Evolutionary conservation across 2,888 invertebrate species (phyloP).

Genomic region (Agriopis aurantiaria): DNA sequence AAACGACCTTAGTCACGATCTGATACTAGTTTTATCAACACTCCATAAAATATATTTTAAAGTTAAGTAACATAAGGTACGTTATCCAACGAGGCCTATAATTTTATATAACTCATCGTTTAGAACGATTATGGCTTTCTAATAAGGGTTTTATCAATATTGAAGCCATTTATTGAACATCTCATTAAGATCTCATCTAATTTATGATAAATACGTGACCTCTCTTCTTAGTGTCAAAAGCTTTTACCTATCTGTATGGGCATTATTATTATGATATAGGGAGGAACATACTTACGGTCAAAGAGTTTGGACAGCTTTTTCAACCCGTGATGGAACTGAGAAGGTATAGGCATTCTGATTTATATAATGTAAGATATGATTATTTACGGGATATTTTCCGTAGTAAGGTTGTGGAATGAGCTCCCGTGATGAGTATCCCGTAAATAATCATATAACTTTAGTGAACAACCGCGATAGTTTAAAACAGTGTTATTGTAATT

Average conservation of each 20-base stretch:
- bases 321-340: not conserved
- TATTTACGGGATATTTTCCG: no score
- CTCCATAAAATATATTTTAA: constrained; percentile 1
- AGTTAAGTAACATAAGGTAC: not conserved
- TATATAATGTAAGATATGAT: no score
- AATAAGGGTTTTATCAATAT: constrained; percentile 39
- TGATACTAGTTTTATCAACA: not conserved
- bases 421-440: no score
- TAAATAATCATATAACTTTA: no score
- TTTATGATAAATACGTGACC: constrained; percentile 60
- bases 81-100: not conserved
- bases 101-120: constrained; percentile 23
- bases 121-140: constrained; percentile 35
- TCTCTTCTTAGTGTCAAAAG: constrained; percentile 44
- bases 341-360: not conserved
- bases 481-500: no score
- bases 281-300: not conserved
- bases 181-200: constrained; percentile 61
- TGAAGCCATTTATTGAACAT: constrained; percentile 51
- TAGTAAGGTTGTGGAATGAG: no score
- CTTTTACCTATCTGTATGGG: constrained; percentile 17
- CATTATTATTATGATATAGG: constrained; percentile 9
- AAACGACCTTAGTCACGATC: not conserved
- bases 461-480: no score
- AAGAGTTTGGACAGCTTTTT: constrained; percentile 5